Evolutionary conservation across 1,140 invertebrate genomes (phyloP).

Genomic region (Trichomalopsis sarcophagae): DNA sequence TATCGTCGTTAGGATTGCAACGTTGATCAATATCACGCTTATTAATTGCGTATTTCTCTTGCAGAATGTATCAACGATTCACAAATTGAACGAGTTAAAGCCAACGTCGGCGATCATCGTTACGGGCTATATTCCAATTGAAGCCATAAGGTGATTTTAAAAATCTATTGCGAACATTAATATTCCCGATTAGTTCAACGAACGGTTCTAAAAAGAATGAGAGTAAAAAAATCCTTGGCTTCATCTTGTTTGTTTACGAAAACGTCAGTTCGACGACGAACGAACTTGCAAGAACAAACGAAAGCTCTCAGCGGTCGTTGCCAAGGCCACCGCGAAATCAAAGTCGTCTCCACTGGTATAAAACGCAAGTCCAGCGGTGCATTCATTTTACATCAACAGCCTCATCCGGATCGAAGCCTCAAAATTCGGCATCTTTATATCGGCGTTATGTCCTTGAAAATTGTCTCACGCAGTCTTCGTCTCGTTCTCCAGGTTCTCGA

Average conservation of each 20-base stretch:
- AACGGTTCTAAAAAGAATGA: no score
- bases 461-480: background rate
- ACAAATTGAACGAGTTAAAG: slow-evolving; percentile 61
- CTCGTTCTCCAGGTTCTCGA: slow-evolving; percentile 75
- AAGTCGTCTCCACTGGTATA: background rate
- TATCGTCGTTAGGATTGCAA: background rate
- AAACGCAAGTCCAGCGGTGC: no score
- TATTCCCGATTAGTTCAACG: no score
- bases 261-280: no score
- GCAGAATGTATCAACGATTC: slow-evolving; percentile 59
- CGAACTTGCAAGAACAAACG: background rate
- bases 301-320: background rate
- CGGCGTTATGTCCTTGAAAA: background rate
- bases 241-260: no score
- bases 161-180: no score
- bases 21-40: background rate
- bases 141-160: slow-evolving; percentile 62
- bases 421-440: background rate
- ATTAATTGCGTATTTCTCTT: slow-evolving; percentile 49
- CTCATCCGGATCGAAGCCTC: background rate
- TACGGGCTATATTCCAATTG: slow-evolving; percentile 67
- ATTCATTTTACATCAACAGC: background rate
- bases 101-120: slow-evolving; percentile 67
- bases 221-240: no score
- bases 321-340: background rate